Percentiles rank a stretch among this genome's conserved stretches.
Evolutionary conservation across 2,888 invertebrate genomes (phyloP).

Genomic region (Drosophila borealis): DNA sequence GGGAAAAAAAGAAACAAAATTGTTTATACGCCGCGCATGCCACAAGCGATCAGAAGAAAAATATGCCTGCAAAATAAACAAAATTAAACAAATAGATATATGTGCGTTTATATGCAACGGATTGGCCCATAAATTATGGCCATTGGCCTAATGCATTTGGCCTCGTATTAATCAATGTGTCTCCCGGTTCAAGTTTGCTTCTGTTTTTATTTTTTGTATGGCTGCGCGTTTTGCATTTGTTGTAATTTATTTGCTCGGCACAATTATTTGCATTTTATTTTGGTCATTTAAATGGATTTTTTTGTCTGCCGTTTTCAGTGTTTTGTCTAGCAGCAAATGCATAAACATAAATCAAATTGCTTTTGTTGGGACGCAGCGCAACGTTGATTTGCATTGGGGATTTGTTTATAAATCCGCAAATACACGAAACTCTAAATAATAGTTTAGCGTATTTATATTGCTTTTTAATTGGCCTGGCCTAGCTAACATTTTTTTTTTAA

Average conservation of each 20-base stretch:
- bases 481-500: constrained; percentile 3
- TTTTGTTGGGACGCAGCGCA: constrained; percentile 48
- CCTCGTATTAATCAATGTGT: constrained; percentile 77
- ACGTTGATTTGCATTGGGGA: constrained; percentile 71
- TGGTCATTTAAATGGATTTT: constrained; percentile 41
- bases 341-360: constrained; percentile 75
- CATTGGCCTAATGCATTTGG: constrained; percentile 76
- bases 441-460: constrained; percentile 65
- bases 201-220: constrained; percentile 39
- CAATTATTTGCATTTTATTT: constrained; percentile 74
- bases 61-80: constrained; percentile 35
- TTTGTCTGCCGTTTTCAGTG: constrained; percentile 3
- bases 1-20: constrained; percentile 15
- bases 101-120: neutral
- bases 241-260: constrained; percentile 67
- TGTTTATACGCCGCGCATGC: constrained; percentile 24
- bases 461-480: constrained; percentile 62
- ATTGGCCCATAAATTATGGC: constrained; percentile 66
- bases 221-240: constrained; percentile 30
- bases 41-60: constrained; percentile 37
- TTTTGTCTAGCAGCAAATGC: constrained; percentile 41
- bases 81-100: constrained; percentile 46
- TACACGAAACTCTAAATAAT: constrained; percentile 66
- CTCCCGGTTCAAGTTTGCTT: constrained; percentile 47
- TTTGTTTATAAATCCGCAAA: constrained; percentile 76